Evolutionary conservation across 37 sponge, comb jelly and placozoan species (phyloP).

Genomic region (Spongilla lacustris): DNA sequence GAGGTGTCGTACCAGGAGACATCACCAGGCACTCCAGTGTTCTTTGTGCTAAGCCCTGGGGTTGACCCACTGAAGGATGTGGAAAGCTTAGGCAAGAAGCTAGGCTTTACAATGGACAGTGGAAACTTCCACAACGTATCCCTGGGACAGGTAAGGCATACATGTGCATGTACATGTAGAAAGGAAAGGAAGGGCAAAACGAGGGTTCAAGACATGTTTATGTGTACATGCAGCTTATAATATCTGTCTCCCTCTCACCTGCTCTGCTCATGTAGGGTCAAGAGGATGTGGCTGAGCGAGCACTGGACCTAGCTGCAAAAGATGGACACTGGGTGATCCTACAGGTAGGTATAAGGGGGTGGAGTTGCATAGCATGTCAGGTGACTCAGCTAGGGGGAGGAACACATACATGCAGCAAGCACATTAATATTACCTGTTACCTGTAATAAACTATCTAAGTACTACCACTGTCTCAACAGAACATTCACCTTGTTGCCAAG

Average conservation of each 20-base stretch:
- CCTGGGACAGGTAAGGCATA: conserved; percentile 80
- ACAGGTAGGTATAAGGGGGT: conserved; percentile 36
- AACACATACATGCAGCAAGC: no score
- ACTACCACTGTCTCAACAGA: conserved; percentile 66
- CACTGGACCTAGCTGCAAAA: conserved; percentile 89
- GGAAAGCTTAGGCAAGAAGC: conserved; percentile 93
- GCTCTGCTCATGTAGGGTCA: conserved; percentile 88
- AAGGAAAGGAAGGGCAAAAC: no score
- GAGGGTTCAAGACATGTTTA: no score
- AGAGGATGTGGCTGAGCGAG: conserved; percentile 96
- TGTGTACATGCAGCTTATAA: no score
- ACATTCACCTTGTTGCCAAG: conserved; percentile 94
- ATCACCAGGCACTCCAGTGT: conserved; percentile 94
- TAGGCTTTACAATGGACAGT: conserved; percentile 87
- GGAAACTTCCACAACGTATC: conserved; percentile 95
- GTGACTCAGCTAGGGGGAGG: no score
- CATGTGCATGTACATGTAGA: background rate
- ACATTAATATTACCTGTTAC: no score
- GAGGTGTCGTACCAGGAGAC: conserved; percentile 94
- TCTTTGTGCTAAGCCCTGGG: conserved; percentile 98
- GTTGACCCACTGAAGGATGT: conserved; percentile 99
- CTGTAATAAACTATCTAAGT: no score
- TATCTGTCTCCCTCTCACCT: no score
- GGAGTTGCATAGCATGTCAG: no score
- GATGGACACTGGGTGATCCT: conserved; percentile 98